Conservation (phyloP, 2,113 vertebrate species). For the Columba livia region DNA sequence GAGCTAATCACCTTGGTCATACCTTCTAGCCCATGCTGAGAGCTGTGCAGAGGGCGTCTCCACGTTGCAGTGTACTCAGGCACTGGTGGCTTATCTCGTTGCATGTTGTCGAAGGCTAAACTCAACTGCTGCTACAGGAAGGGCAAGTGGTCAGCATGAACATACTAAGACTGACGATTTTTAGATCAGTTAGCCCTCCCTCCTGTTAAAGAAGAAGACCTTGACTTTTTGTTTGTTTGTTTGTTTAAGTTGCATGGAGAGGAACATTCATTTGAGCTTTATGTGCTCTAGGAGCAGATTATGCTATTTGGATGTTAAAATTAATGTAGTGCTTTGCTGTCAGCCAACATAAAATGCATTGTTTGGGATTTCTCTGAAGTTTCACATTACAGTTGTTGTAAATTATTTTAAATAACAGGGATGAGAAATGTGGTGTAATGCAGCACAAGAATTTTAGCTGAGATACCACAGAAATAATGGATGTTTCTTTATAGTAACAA, state of each 20-base stretch:
- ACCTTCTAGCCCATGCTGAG: not conserved
- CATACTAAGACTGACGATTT: not conserved
- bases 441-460: slow-evolving; percentile 34
- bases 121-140: not conserved
- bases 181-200: not conserved
- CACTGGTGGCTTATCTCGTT: not conserved
- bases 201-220: not conserved
- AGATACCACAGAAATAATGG: slow-evolving; percentile 21
- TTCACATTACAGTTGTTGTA: slow-evolving; percentile 1
- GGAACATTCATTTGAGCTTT: not conserved
- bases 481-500: not conserved
- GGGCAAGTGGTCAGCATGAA: not conserved
- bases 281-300: not conserved
- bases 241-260: not conserved
- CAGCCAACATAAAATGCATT: not conserved
- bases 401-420: slow-evolving; percentile 14
- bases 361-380: slow-evolving; percentile 10
- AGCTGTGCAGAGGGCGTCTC: not conserved
- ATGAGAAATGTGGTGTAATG: not conserved
- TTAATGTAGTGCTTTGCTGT: not conserved
- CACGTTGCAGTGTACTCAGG: not conserved
- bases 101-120: not conserved
- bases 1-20: not conserved
- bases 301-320: not conserved
- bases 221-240: not conserved